These are phyloP conservation scores for Oplegnathus fasciatus DNA, from an alignment of 2,113 vertebrate species.

Conservation along the genomic window DNA sequence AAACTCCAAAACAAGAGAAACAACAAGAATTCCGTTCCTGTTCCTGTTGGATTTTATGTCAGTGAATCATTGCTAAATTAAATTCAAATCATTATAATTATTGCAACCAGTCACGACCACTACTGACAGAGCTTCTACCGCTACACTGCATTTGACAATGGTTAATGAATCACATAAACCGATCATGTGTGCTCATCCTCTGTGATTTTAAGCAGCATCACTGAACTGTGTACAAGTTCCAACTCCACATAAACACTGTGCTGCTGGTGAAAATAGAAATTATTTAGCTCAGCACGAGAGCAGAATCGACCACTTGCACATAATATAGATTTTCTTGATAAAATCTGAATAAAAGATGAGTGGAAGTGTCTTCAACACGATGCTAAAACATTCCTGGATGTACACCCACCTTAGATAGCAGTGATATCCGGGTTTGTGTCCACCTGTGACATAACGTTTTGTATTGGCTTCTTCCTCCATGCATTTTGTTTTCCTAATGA, in stretches of 20 bases:
- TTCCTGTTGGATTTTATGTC: neutral
- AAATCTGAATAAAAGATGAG: neutral
- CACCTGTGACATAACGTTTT: neutral
- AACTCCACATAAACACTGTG: neutral
- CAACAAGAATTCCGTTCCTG: neutral
- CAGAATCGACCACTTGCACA: no score
- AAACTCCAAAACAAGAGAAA: neutral
- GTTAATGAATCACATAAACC: neutral
- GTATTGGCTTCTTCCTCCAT: neutral
- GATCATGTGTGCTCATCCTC: neutral
- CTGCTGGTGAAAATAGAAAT: neutral
- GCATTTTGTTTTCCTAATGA: neutral
- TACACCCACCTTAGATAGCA: neutral
- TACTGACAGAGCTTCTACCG: neutral
- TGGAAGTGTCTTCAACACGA: no score
- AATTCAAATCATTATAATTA: neutral
- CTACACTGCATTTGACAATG: constrained; percentile 1
- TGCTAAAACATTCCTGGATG: neutral
- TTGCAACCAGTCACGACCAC: neutral
- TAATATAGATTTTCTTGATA: neutral
- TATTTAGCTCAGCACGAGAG: neutral
- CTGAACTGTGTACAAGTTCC: no score
- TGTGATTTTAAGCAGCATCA: neutral
- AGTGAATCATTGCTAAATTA: constrained; percentile 6
- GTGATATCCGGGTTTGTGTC: neutral